Evolutionary conservation across 2,888 invertebrate genomes (phyloP).

Genomic region (Stenoptilia bipunctidactyla): DNA sequence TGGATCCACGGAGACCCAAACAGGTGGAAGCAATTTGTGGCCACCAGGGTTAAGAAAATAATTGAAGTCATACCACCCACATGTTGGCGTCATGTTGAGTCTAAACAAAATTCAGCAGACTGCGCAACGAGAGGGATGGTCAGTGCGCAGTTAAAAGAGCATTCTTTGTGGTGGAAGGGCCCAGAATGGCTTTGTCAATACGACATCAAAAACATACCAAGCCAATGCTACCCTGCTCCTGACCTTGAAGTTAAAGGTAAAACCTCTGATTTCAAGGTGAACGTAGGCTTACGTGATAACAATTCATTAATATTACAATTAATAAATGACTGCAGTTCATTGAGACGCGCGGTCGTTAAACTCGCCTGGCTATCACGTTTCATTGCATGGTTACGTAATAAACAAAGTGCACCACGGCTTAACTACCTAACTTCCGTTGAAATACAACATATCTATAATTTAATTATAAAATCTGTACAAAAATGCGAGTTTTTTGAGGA

Average conservation of each 20-base stretch:
- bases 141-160: neutral
- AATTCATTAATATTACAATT: neutral
- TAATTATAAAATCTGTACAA: neutral
- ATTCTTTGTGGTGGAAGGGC: neutral
- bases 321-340: neutral
- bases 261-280: neutral
- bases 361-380: neutral
- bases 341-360: neutral
- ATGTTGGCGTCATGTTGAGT: slow-evolving; percentile 14
- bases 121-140: slow-evolving; percentile 7
- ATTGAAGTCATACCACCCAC: slow-evolving; percentile 8
- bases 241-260: neutral
- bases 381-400: neutral
- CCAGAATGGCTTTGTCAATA: neutral
- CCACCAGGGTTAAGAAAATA: slow-evolving; percentile 10
- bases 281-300: neutral
- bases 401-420: neutral
- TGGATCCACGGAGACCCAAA: slow-evolving; percentile 11
- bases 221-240: neutral
- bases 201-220: neutral
- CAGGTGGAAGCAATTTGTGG: slow-evolving; percentile 7
- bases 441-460: neutral
- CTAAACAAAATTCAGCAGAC: slow-evolving; percentile 15
- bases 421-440: neutral
- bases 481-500: neutral